Percentiles rank a stretch among this genome's conserved stretches.
These are phyloP conservation scores for Pocota personata DNA, from an alignment of 2,888 invertebrate species.

Conservation along the genomic window DNA sequence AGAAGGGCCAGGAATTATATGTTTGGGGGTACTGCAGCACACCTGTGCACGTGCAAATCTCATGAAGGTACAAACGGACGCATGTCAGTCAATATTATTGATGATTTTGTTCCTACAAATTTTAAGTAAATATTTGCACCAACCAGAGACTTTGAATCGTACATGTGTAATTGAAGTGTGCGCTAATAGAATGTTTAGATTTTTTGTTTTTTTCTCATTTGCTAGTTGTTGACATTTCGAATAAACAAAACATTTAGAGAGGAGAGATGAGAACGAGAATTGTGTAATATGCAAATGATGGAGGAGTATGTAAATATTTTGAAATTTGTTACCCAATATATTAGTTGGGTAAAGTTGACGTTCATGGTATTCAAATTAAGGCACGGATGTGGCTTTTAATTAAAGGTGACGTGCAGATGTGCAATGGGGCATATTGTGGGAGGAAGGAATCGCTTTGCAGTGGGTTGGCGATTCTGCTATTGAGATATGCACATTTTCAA, in stretches of 20 bases:
- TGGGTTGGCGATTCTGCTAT: too few species aligned
- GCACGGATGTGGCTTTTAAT: background rate
- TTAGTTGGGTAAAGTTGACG: background rate
- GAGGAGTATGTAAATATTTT: constrained; percentile 45
- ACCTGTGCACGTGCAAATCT: constrained; percentile 18
- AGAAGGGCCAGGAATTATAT: background rate
- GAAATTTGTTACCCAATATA: constrained; percentile 6
- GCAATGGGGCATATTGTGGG: background rate
- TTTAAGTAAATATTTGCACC: constrained; percentile 44
- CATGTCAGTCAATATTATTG: constrained; percentile 29
- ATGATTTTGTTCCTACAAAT: background rate
- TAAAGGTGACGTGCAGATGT: constrained; percentile 6
- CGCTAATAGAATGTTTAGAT: constrained; percentile 37
- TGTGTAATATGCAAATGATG: constrained; percentile 48
- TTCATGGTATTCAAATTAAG: background rate
- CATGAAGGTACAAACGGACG: background rate
- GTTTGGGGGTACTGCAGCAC: background rate
- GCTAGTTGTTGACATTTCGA: constrained; percentile 20
- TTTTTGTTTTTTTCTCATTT: background rate
- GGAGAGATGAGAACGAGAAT: background rate
- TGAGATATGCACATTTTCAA: too few species aligned
- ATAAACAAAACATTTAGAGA: background rate
- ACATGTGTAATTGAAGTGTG: constrained; percentile 32
- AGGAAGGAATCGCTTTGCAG: too few species aligned
- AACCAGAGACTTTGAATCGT: constrained; percentile 15